Percentiles rank a stretch among this genome's conserved stretches.
These are phyloP conservation scores for Lycocerus yunnanus DNA, from an alignment of 2,888 invertebrate species.

Conservation along the genomic window DNA sequence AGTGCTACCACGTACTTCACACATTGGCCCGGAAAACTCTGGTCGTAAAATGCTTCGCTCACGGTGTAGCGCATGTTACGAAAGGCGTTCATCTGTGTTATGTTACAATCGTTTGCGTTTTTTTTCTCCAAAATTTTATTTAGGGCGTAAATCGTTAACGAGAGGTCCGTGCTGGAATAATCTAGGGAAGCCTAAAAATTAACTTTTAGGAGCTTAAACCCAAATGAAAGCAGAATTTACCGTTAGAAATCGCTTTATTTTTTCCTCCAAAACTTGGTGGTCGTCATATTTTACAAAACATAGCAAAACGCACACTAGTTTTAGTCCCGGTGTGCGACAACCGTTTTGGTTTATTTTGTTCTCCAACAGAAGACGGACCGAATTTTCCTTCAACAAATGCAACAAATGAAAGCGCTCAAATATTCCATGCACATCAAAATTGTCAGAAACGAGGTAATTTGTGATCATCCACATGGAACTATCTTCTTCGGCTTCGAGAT, in stretches of 20 bases:
- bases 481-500: conserved; percentile 1
- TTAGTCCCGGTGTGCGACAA: conserved; percentile 3
- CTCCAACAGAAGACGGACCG: conserved; percentile 11
- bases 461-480: conserved; percentile 13
- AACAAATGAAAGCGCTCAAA: conserved; percentile 14
- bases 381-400: background rate
- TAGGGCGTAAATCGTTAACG: conserved; percentile 13
- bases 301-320: conserved; percentile 16
- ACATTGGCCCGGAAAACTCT: conserved; percentile 8
- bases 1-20: conserved; percentile 10
- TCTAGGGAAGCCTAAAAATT: conserved; percentile 1
- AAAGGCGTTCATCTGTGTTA: conserved; percentile 2
- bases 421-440: conserved; percentile 15
- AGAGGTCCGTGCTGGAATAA: conserved; percentile 5
- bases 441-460: conserved; percentile 15
- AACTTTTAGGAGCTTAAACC: background rate
- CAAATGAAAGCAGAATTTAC: conserved; percentile 1
- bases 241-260: conserved; percentile 6
- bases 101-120: background rate
- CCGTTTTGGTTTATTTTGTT: conserved; percentile 9
- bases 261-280: conserved; percentile 10
- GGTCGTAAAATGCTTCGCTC: conserved; percentile 10
- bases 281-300: conserved; percentile 11
- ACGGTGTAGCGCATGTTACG: conserved; percentile 8
- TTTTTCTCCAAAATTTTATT: conserved; percentile 18